These are phyloP conservation scores for Chiroxiphia lanceolata DNA, from an alignment of 2,797 vertebrate species.

Conservation along the genomic window DNA sequence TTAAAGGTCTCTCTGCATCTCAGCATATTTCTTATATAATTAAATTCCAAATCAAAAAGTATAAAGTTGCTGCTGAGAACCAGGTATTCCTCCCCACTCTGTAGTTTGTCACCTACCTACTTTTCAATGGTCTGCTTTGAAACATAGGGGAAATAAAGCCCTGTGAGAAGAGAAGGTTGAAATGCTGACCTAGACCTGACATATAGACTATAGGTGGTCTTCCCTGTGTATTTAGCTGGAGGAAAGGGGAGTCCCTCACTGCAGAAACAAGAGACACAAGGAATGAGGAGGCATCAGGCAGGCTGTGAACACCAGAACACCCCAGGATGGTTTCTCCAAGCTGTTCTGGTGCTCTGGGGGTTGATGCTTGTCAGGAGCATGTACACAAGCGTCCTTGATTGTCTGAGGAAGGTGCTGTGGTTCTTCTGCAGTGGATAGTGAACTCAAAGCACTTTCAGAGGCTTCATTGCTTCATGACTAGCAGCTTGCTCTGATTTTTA, in stretches of 20 bases:
- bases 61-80: neutral
- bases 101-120: neutral
- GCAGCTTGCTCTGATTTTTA: neutral
- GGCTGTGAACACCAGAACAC: neutral
- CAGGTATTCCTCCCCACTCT: neutral
- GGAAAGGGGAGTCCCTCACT: neutral
- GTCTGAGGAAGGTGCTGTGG: neutral
- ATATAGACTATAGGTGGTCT: fast-evolving
- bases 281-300: neutral
- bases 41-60: neutral
- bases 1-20: neutral
- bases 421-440: neutral
- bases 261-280: neutral
- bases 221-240: neutral
- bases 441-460: neutral
- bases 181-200: neutral
- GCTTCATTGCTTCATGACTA: neutral
- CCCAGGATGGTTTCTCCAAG: neutral
- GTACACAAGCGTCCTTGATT: neutral
- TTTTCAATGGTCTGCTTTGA: neutral
- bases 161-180: neutral
- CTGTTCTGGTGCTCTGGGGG: neutral
- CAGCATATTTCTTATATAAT: neutral
- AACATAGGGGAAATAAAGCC: neutral
- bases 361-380: neutral